Percentiles rank a stretch among this genome's conserved stretches.
These are phyloP conservation scores for Trissonchulus latispiculum DNA, from an alignment of 2,888 invertebrate genomes.

Conservation along the genomic window DNA sequence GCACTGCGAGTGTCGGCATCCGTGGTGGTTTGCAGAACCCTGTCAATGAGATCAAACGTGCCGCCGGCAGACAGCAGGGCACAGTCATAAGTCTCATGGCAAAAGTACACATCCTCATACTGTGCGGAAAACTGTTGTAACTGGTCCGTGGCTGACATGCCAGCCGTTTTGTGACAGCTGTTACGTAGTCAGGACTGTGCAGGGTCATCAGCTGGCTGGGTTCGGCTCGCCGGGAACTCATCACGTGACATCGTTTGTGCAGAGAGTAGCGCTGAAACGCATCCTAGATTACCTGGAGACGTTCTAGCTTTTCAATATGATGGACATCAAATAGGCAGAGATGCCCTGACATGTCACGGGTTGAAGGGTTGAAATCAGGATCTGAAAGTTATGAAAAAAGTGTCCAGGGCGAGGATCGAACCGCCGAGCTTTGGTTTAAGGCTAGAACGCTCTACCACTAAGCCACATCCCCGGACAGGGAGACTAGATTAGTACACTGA, in stretches of 20 bases:
- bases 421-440: no score
- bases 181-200: neutral
- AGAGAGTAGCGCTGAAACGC: neutral
- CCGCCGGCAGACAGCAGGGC: constrained; percentile 33
- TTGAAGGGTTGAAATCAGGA: no score
- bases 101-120: constrained; percentile 38
- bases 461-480: no score
- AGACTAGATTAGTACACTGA: no score
- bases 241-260: neutral
- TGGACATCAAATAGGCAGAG: constrained; percentile 58
- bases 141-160: constrained; percentile 24
- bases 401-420: no score
- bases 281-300: constrained; percentile 19
- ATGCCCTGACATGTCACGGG: constrained; percentile 47
- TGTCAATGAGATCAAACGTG: constrained; percentile 29
- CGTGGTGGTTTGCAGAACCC: no score
- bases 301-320: constrained; percentile 54
- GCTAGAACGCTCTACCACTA: no score
- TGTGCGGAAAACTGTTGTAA: constrained; percentile 29
- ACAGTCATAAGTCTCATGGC: constrained; percentile 29
- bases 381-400: no score
- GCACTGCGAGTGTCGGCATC: no score
- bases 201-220: neutral
- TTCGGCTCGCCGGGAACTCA: neutral
- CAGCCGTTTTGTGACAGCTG: neutral